phyloP scores from a whole-genome alignment of 2,797 vertebrate species.

The Pristis pectinata region DNA sequence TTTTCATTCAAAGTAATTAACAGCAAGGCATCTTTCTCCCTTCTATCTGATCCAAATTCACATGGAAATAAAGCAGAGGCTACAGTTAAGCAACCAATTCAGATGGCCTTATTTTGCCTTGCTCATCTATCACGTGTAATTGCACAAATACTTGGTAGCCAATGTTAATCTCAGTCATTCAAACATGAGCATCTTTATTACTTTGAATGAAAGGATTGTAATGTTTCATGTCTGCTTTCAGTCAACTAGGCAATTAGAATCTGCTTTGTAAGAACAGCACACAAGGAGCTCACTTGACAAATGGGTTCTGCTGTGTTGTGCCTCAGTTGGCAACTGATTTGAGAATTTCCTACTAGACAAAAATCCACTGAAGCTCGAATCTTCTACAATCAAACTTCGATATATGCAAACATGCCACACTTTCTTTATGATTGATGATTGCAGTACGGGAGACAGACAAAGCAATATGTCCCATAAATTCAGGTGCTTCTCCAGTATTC shows the following conservation, averaged over 20 bases:
- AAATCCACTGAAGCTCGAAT: neutral
- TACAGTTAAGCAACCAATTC: neutral
- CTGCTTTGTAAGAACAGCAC: neutral
- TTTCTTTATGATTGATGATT: neutral
- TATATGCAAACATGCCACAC: neutral
- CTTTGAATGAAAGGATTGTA: neutral
- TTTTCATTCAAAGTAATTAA: neutral
- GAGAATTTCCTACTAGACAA: neutral
- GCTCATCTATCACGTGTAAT: neutral
- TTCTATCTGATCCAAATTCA: neutral
- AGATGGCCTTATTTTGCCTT: neutral
- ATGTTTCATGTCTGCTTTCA: neutral
- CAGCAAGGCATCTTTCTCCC: neutral
- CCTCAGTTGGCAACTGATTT: neutral
- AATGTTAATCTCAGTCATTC: neutral
- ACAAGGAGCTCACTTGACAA: neutral
- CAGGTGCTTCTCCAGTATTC: neutral
- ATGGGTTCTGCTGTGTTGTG: neutral
- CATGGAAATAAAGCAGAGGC: neutral
- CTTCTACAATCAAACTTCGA: neutral
- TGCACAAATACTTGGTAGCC: neutral
- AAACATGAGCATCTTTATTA: neutral
- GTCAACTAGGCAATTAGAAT: neutral
- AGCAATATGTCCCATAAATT: neutral
- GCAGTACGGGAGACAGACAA: neutral